phyloP scores from a whole-genome alignment of 2,113 vertebrate species.

The Hippocampus barbouri region DNA sequence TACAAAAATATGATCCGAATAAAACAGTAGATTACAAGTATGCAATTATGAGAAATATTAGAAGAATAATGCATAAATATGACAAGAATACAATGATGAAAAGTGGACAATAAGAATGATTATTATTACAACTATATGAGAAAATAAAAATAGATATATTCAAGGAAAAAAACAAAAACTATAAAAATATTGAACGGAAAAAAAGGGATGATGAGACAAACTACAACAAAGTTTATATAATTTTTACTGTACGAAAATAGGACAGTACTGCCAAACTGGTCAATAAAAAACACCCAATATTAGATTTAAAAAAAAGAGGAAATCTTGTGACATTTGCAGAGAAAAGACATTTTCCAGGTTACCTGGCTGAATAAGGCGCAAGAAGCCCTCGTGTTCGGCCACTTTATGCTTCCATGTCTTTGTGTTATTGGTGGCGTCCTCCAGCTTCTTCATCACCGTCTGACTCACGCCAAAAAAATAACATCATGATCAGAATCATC shows the following conservation, averaged over 20 bases:
- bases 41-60: too few species aligned
- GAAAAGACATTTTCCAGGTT: slow-evolving; percentile 11
- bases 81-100: too few species aligned
- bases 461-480: slow-evolving; percentile 48
- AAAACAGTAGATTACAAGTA: too few species aligned
- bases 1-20: too few species aligned
- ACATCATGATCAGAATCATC: background rate
- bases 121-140: too few species aligned
- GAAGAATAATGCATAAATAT: too few species aligned
- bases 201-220: too few species aligned
- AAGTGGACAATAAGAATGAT: too few species aligned
- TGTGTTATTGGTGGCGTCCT: slow-evolving; percentile 84
- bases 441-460: slow-evolving; percentile 89
- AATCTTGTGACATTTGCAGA: background rate
- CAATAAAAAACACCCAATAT: background rate
- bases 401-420: slow-evolving; percentile 97
- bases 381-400: slow-evolving; percentile 88
- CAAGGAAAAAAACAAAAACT: too few species aligned
- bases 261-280: background rate
- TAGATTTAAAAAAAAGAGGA: background rate
- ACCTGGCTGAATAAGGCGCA: slow-evolving; percentile 94
- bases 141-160: too few species aligned
- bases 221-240: too few species aligned
- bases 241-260: background rate
- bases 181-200: too few species aligned